Conservation (phyloP, 2,797 vertebrate species). For the Cetoscarus ocellatus region DNA sequence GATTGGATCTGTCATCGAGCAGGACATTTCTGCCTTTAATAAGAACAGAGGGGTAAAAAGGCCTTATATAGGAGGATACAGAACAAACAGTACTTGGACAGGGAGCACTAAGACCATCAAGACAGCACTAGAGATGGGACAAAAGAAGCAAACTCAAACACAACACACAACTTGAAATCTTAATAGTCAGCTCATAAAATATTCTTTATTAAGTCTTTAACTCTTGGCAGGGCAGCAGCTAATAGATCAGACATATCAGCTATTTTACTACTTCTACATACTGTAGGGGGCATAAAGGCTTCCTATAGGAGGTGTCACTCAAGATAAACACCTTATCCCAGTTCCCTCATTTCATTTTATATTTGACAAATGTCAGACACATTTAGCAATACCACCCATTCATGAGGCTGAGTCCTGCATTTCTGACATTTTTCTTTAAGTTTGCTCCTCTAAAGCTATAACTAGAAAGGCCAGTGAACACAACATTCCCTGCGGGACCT, state of each 20-base stretch:
- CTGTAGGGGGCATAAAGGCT: slow-evolving; percentile 8
- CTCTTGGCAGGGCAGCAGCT: too few relatives aligned
- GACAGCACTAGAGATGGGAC: too few relatives aligned
- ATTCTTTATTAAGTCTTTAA: too few relatives aligned
- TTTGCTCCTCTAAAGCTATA: slow-evolving; percentile 3
- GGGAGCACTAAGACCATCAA: too few relatives aligned
- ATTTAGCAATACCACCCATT: not conserved
- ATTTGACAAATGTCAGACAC: not conserved
- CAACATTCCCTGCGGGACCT: not conserved
- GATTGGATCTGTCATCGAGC: slow-evolving; percentile 20
- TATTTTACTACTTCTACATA: not conserved
- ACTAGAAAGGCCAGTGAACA: slow-evolving; percentile 3
- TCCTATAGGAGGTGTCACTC: slow-evolving; percentile 9
- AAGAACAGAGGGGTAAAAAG: slow-evolving; percentile 13
- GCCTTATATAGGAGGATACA: slow-evolving; percentile 10
- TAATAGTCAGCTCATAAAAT: too few relatives aligned
- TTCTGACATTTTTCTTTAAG: slow-evolving; percentile 6
- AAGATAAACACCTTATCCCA: not conserved
- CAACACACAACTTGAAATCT: too few relatives aligned
- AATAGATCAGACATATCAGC: too few relatives aligned
- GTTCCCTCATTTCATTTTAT: not conserved
- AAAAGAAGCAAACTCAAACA: too few relatives aligned
- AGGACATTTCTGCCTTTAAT: slow-evolving; percentile 40
- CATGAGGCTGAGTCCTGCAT: not conserved
- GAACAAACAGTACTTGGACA: not conserved